Evolutionary conservation across 92 coral and sea anemone genomes (phyloP).

Genomic region (Bergia puertoricense): DNA sequence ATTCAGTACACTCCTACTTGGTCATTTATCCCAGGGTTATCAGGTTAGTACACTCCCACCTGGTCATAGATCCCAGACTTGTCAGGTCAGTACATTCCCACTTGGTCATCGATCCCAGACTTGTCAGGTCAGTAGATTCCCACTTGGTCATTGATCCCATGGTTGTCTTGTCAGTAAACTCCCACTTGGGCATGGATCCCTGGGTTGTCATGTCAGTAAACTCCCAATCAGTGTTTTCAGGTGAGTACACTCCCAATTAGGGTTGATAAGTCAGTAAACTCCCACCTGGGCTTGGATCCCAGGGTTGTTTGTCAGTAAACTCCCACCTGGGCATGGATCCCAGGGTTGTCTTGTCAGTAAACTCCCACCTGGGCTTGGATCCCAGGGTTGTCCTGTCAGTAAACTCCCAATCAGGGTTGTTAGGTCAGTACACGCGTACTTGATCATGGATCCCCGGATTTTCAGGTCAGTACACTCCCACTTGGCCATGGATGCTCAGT

Average conservation of each 20-base stretch:
- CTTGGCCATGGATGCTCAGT: neutral
- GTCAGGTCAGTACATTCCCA: neutral
- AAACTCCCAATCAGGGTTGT: neutral
- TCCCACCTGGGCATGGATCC: too few relatives aligned
- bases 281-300: too few relatives aligned
- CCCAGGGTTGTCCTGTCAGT: too few relatives aligned
- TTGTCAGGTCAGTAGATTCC: slow-evolving; percentile 30
- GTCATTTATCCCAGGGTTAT: too few relatives aligned
- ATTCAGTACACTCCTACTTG: too few relatives aligned
- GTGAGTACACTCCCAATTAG: too few relatives aligned
- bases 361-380: neutral
- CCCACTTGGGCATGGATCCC: too few relatives aligned
- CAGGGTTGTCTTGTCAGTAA: too few relatives aligned
- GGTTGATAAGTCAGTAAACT: too few relatives aligned
- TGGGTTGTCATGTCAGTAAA: too few relatives aligned
- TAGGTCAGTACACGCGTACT: neutral
- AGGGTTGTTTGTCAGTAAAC: too few relatives aligned
- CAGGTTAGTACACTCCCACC: neutral
- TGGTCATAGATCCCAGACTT: neutral
- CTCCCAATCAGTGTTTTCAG: too few relatives aligned
- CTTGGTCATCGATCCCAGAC: neutral
- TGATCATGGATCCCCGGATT: neutral
- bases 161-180: slow-evolving; percentile 62
- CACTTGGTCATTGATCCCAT: slow-evolving; percentile 81
- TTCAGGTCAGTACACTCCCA: slow-evolving; percentile 48